Percentiles rank a stretch among this genome's conserved stretches.
Evolutionary conservation across 2,797 vertebrate genomes (phyloP).

Genomic region (Rhabdomys pumilio): DNA sequence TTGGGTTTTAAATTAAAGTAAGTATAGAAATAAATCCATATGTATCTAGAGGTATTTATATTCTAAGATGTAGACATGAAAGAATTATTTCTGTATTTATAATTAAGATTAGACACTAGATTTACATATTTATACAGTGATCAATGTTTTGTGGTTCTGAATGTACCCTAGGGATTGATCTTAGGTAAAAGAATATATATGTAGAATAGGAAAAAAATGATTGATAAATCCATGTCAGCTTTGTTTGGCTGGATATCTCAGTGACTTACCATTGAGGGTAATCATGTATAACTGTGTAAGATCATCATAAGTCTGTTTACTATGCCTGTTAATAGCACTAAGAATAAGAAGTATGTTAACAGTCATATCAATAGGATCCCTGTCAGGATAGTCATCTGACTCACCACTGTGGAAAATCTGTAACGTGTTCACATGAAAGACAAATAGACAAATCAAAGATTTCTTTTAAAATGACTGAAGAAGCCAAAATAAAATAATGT

Average conservation of each 20-base stretch:
- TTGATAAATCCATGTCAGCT: not conserved
- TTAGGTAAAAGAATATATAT: not conserved
- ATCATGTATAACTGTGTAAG: not conserved
- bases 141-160: not conserved
- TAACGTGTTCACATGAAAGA: not conserved
- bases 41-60: not conserved
- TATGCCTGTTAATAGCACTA: not conserved
- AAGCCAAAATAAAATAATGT: constrained; percentile 2
- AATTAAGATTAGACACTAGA: not conserved
- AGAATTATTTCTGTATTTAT: not conserved
- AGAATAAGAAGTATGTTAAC: not conserved
- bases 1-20: not conserved
- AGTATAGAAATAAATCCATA: not conserved
- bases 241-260: too few species aligned
- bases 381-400: not conserved
- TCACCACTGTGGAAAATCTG: not conserved
- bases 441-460: not conserved
- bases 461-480: constrained; percentile 14
- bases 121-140: not conserved
- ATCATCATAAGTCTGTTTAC: not conserved
- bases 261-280: not conserved
- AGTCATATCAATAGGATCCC: not conserved
- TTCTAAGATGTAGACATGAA: not conserved
- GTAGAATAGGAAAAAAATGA: not conserved
- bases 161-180: not conserved